These are phyloP conservation scores for Nymphalis c-album DNA, from an alignment of 2,888 invertebrate species.

Conservation along the genomic window DNA sequence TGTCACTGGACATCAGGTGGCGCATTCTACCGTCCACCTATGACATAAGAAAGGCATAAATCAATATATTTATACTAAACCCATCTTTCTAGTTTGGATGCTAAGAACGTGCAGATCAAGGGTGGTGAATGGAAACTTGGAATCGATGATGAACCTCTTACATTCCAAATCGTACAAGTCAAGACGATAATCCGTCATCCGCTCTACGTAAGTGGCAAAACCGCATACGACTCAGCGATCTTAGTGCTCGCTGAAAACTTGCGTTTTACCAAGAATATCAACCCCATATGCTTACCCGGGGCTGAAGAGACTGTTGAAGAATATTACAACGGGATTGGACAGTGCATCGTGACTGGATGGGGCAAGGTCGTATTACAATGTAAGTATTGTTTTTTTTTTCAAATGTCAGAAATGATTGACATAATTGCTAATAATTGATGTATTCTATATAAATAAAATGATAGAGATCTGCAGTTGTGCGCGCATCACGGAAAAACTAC, in stretches of 20 bases:
- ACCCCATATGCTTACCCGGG: conserved; percentile 86
- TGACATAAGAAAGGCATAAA: too few relatives aligned
- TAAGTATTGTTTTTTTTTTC: conserved; percentile 61
- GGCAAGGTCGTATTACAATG: conserved; percentile 89
- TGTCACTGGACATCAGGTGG: too few relatives aligned
- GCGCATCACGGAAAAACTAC: too few relatives aligned
- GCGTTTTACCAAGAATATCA: conserved; percentile 86
- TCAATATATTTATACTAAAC: background rate
- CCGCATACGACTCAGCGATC: conserved; percentile 86
- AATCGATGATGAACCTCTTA: conserved; percentile 89
- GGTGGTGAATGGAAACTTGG: conserved; percentile 93
- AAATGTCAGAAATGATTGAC: too few relatives aligned
- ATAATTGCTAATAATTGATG: too few relatives aligned
- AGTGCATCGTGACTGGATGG: conserved; percentile 91
- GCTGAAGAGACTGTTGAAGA: conserved; percentile 75
- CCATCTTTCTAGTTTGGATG: conserved; percentile 72
- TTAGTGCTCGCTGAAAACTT: conserved; percentile 84
- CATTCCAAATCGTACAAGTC: conserved; percentile 89
- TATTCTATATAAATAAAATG: too few relatives aligned
- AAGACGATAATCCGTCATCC: conserved; percentile 87
- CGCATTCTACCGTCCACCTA: too few relatives aligned
- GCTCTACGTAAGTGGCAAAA: conserved; percentile 81
- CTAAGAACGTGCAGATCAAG: conserved; percentile 87
- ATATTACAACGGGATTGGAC: conserved; percentile 80
- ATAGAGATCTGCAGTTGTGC: too few relatives aligned